These are phyloP conservation scores for Enteromius thamalakanensis DNA, from an alignment of 2,797 vertebrate genomes.

Conservation along the genomic window DNA sequence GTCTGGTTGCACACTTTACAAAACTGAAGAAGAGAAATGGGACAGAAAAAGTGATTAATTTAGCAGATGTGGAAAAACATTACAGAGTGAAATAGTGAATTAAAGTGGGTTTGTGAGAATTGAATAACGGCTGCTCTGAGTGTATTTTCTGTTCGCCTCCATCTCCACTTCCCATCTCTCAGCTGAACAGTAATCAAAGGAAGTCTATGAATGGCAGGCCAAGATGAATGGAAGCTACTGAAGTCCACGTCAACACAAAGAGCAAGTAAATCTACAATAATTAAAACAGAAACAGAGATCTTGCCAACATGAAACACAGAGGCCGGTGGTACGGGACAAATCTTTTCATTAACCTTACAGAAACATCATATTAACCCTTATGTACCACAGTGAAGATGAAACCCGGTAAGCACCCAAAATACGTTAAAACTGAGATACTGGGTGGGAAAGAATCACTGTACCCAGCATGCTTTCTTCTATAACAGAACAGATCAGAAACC, in stretches of 20 bases:
- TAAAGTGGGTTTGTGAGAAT: conserved; percentile 1
- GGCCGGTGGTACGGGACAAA: conserved; percentile 17
- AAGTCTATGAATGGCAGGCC: conserved; percentile 39
- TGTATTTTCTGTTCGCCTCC: conserved; percentile 10
- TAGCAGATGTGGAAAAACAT: conserved; percentile 2
- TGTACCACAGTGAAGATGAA: conserved; percentile 39
- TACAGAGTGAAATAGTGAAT: conserved; percentile 9
- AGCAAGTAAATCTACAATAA: conserved; percentile 47
- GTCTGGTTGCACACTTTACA: conserved; percentile 3
- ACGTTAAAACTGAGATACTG: neutral
- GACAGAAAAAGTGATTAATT: conserved; percentile 5
- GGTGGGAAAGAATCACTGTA: conserved; percentile 8
- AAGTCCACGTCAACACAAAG: conserved; percentile 41
- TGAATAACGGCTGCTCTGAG: neutral
- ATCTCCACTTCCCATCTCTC: conserved; percentile 11
- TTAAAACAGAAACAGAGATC: conserved; percentile 50
- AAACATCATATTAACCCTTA: conserved; percentile 46
- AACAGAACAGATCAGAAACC: neutral
- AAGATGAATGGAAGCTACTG: conserved; percentile 45
- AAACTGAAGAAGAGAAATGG: neutral
- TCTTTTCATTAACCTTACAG: conserved; percentile 51
- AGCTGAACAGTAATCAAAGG: conserved; percentile 52
- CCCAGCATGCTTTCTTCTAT: neutral
- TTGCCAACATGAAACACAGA: conserved; percentile 35
- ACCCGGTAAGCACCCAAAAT: conserved; percentile 22